These are phyloP conservation scores for Drosophila kanekoi DNA, from an alignment of 2,888 invertebrate genomes.

Conservation along the genomic window DNA sequence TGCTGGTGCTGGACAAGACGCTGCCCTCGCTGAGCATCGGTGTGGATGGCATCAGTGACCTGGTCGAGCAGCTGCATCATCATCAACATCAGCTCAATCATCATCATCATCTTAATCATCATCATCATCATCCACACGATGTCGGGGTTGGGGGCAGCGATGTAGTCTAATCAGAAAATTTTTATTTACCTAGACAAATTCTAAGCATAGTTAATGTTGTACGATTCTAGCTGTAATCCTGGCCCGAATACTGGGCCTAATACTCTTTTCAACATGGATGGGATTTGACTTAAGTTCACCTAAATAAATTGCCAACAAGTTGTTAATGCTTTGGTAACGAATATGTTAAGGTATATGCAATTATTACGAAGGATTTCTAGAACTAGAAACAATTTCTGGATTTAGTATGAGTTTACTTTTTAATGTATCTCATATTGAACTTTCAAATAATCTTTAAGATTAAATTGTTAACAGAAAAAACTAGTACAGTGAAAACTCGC, in stretches of 20 bases:
- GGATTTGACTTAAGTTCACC: neutral
- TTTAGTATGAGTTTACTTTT: too few species aligned
- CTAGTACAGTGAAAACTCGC: too few species aligned
- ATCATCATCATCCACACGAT: constrained; percentile 8
- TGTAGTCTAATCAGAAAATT: constrained; percentile 16
- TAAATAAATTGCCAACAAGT: neutral
- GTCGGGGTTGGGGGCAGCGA: constrained; percentile 32
- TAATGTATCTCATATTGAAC: too few species aligned
- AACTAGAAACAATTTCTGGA: too few species aligned
- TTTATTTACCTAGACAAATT: constrained; percentile 48
- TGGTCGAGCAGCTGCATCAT: constrained; percentile 81
- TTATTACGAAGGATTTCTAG: too few species aligned
- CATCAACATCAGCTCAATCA: constrained; percentile 23
- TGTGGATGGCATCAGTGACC: constrained; percentile 83
- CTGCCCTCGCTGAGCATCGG: constrained; percentile 82
- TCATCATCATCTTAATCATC: constrained; percentile 30
- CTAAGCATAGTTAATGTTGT: constrained; percentile 54
- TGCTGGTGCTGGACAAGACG: constrained; percentile 84
- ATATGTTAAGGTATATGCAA: too few species aligned
- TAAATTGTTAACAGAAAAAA: too few species aligned
- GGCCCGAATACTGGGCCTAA: neutral
- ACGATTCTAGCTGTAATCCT: constrained; percentile 29
- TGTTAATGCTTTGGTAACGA: too few species aligned
- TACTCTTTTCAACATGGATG: constrained; percentile 19
- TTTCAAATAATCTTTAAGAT: too few species aligned